These are phyloP conservation scores for Cyclophora punctaria DNA, from an alignment of 2,888 invertebrate genomes.

Conservation along the genomic window DNA sequence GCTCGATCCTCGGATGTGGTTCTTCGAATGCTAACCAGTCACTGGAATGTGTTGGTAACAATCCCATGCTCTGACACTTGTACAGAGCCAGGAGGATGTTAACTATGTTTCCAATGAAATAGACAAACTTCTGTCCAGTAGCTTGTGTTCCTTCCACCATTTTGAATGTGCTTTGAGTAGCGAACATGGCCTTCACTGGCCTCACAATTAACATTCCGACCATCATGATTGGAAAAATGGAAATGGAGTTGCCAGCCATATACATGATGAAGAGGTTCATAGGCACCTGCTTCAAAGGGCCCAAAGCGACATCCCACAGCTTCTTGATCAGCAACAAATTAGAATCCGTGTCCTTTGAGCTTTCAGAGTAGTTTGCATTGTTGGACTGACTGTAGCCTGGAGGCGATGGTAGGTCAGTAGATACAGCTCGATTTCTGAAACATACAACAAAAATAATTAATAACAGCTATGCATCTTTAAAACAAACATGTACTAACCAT, in stretches of 20 bases:
- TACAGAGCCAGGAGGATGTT: conserved; percentile 94
- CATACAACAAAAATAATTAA: not conserved
- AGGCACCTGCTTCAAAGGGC: conserved; percentile 95
- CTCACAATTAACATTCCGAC: conserved; percentile 98
- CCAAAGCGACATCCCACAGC: conserved; percentile 97
- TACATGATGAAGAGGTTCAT: conserved; percentile 99
- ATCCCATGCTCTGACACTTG: conserved; percentile 98
- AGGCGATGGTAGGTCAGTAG: conserved; percentile 81
- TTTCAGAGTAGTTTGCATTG: conserved; percentile 83
- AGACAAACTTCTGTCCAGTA: conserved; percentile 92
- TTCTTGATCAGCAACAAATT: conserved; percentile 92
- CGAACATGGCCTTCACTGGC: conserved; percentile 95
- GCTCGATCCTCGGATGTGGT: conserved; percentile 88
- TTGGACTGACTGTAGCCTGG: conserved; percentile 88
- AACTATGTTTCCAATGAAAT: conserved; percentile 93
- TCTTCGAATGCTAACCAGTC: conserved; percentile 99
- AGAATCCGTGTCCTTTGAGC: conserved; percentile 87
- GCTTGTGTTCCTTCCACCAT: conserved; percentile 95
- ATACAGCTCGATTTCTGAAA: conserved; percentile 40
- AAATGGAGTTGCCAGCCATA: conserved; percentile 99
- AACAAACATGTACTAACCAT: not conserved
- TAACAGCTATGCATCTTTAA: not conserved
- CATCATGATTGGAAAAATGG: conserved; percentile 99
- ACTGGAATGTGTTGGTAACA: conserved; percentile 96
- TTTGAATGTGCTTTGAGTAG: conserved; percentile 92